These are phyloP conservation scores for Amyelois transitella DNA, from an alignment of 1,140 invertebrate genomes.

Conservation along the genomic window DNA sequence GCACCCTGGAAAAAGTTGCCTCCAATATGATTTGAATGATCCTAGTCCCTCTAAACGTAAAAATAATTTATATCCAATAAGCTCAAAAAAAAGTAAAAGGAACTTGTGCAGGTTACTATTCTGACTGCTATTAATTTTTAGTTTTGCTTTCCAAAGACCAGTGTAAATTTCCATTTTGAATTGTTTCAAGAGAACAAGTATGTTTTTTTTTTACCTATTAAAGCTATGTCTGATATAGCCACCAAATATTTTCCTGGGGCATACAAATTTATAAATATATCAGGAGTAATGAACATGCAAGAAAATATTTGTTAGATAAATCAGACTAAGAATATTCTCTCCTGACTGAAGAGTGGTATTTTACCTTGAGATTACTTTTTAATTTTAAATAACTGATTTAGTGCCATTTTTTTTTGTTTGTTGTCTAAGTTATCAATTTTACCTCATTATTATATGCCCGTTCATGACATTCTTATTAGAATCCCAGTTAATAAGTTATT, in stretches of 20 bases:
- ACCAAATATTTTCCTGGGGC: too few relatives aligned
- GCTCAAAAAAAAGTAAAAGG: conserved; percentile 59
- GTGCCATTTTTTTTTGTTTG: background rate
- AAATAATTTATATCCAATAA: conserved; percentile 44
- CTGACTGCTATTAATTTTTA: conserved; percentile 7
- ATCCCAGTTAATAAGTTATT: background rate
- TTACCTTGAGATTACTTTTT: background rate
- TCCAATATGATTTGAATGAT: conserved; percentile 55
- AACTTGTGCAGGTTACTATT: conserved; percentile 51
- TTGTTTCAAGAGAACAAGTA: background rate
- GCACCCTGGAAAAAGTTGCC: conserved; percentile 52
- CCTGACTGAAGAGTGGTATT: background rate
- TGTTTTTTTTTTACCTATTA: too few relatives aligned
- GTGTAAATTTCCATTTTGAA: background rate
- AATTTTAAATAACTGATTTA: background rate
- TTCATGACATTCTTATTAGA: background rate
- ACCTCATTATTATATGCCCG: background rate
- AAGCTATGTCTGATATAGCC: too few relatives aligned
- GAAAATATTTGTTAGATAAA: too few relatives aligned
- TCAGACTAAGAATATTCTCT: background rate
- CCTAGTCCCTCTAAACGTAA: conserved; percentile 69
- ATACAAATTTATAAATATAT: too few relatives aligned
- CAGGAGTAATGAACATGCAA: too few relatives aligned
- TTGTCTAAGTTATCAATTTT: background rate
- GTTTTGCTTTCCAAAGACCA: background rate